phyloP scores from a whole-genome alignment of 2,888 invertebrate genomes.

The Dorcus hopei region DNA sequence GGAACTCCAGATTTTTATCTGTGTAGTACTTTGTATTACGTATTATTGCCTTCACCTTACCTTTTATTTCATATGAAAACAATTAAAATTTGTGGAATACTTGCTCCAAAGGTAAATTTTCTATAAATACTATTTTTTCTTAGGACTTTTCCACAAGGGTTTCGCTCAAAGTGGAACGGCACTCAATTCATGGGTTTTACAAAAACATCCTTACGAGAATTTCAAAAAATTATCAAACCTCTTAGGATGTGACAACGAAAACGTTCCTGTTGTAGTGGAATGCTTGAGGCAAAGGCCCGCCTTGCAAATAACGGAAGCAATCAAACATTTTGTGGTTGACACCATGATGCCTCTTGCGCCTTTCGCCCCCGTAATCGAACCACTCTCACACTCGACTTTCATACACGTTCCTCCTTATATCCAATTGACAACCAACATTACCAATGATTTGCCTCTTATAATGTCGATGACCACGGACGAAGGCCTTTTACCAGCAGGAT shows the following conservation, averaged over 20 bases:
- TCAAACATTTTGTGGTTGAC: not conserved
- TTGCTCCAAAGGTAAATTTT: not conserved
- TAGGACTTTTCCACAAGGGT: conserved; percentile 56
- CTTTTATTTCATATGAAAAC: not conserved
- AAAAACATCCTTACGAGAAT: conserved; percentile 54
- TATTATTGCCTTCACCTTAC: no score
- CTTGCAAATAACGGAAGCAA: conserved; percentile 54
- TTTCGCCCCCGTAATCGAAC: conserved; percentile 66
- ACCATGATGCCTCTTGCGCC: conserved; percentile 57
- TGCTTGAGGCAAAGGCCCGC: conserved; percentile 61
- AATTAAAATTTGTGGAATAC: not conserved
- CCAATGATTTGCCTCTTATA: conserved; percentile 2
- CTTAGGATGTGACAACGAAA: conserved; percentile 58
- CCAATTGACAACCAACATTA: not conserved
- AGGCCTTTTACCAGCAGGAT: not conserved
- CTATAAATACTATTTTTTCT: not conserved
- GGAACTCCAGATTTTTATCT: no score
- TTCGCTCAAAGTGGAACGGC: conserved; percentile 67
- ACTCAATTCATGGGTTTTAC: conserved; percentile 53
- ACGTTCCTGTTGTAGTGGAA: conserved; percentile 54
- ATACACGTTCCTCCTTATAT: not conserved
- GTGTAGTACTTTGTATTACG: not conserved
- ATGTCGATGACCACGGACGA: conserved; percentile 11
- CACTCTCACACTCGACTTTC: not conserved
- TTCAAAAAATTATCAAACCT: conserved; percentile 56